Percentiles rank a stretch among this genome's conserved stretches.
Evolutionary conservation across 2,888 invertebrate genomes (phyloP).

Genomic region (Monopis laevigella): DNA sequence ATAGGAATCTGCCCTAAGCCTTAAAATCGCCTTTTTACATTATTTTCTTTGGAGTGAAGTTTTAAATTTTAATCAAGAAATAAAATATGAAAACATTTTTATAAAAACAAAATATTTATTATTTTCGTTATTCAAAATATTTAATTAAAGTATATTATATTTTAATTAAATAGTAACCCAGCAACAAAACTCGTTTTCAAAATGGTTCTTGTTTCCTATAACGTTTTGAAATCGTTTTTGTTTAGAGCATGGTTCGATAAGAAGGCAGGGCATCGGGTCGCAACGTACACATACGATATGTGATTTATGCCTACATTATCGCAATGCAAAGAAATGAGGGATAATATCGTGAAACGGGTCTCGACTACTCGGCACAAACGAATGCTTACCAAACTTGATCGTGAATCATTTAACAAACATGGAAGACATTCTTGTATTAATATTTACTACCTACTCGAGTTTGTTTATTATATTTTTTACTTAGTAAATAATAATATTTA

Average conservation of each 20-base stretch:
- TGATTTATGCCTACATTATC: constrained; percentile 57
- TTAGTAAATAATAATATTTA: too few species aligned
- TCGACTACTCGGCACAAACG: constrained; percentile 7
- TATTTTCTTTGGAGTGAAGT: too few species aligned
- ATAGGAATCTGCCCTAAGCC: too few species aligned
- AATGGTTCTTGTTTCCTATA: too few species aligned
- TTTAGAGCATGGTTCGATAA: not conserved
- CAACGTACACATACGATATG: constrained; percentile 16
- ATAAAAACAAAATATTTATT: too few species aligned
- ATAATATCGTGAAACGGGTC: constrained; percentile 20
- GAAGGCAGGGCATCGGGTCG: constrained; percentile 11
- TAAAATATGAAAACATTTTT: too few species aligned
- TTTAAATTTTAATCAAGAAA: too few species aligned
- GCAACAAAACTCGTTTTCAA: too few species aligned
- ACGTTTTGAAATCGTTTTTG: not conserved
- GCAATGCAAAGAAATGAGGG: constrained; percentile 37
- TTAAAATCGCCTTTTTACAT: too few species aligned
- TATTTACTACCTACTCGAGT: not conserved
- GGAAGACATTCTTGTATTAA: not conserved
- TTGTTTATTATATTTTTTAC: not conserved
- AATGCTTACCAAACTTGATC: not conserved
- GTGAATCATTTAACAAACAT: constrained; percentile 1
- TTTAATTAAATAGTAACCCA: too few species aligned
- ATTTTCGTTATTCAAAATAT: too few species aligned
- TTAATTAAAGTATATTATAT: too few species aligned